These are phyloP conservation scores for Clarias magur DNA, from an alignment of 2,113 vertebrate species.

Conservation along the genomic window DNA sequence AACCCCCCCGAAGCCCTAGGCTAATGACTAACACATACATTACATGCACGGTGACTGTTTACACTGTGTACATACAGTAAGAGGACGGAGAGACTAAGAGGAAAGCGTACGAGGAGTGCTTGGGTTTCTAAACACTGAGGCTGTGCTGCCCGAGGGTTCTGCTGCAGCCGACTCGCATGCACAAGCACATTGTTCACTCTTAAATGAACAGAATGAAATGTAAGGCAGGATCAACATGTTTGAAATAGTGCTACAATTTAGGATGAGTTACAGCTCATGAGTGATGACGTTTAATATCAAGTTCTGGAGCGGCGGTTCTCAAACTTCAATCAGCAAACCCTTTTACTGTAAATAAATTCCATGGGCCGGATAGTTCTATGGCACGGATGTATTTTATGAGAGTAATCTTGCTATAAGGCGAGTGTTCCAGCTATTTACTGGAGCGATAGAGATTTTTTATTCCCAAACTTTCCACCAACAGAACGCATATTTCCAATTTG, in stretches of 20 bases:
- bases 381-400: not conserved
- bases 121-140: not conserved
- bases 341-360: not conserved
- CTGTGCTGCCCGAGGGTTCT: not conserved
- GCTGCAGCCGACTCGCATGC: not conserved
- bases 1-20: not conserved
- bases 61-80: conserved; percentile 1
- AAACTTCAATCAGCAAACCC: not conserved
- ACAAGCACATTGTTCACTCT: not conserved
- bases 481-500: not conserved
- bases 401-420: not conserved
- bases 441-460: not conserved
- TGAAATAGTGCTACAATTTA: conserved; percentile 5
- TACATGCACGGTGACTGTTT: conserved; percentile 50
- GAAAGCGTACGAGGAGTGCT: not conserved
- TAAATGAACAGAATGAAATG: not conserved
- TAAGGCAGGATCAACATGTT: conserved; percentile 19
- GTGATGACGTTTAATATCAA: not conserved
- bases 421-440: not conserved
- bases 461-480: not conserved
- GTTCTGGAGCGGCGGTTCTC: not conserved
- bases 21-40: conserved; percentile 11
- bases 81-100: not conserved
- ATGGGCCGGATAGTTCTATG: not conserved
- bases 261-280: not conserved